These are phyloP conservation scores for Cirrhinus molitorella DNA, from an alignment of 2,797 vertebrate species.

Conservation along the genomic window DNA sequence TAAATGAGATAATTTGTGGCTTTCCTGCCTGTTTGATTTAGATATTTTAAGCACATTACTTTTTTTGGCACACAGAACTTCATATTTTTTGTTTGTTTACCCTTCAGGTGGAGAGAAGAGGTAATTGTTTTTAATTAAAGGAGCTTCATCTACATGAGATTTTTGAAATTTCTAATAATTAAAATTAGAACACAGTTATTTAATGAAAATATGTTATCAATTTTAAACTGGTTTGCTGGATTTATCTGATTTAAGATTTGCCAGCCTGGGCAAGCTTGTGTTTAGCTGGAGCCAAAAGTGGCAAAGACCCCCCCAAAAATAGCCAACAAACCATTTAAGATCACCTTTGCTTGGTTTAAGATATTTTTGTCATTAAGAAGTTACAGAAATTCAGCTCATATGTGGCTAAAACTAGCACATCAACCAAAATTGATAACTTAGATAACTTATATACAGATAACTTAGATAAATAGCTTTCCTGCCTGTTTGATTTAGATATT, in stretches of 20 bases:
- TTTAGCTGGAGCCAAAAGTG: not conserved
- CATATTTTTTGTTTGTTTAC: slow-evolving; percentile 1
- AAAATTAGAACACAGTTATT: not conserved
- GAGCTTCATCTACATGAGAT: too few species aligned
- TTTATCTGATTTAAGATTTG: too few species aligned
- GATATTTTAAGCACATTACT: not conserved
- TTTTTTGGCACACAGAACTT: slow-evolving; percentile 3
- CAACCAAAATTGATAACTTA: not conserved
- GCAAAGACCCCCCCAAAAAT: not conserved
- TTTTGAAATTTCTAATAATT: not conserved
- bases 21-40: not conserved
- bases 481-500: not conserved
- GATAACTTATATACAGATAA: too few species aligned
- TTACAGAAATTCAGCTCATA: too few species aligned
- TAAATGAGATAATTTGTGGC: not conserved
- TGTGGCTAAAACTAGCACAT: not conserved
- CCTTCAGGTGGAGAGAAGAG: not conserved
- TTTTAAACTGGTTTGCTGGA: too few species aligned
- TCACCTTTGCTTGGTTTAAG: not conserved
- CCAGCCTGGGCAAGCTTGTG: not conserved
- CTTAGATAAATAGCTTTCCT: too few species aligned
- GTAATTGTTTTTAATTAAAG: too few species aligned
- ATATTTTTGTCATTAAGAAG: not conserved
- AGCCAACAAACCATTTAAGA: not conserved
- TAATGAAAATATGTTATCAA: too few species aligned